Evolutionary conservation across 2,888 invertebrate species (phyloP).

Genomic region (Euzetes globulus): DNA sequence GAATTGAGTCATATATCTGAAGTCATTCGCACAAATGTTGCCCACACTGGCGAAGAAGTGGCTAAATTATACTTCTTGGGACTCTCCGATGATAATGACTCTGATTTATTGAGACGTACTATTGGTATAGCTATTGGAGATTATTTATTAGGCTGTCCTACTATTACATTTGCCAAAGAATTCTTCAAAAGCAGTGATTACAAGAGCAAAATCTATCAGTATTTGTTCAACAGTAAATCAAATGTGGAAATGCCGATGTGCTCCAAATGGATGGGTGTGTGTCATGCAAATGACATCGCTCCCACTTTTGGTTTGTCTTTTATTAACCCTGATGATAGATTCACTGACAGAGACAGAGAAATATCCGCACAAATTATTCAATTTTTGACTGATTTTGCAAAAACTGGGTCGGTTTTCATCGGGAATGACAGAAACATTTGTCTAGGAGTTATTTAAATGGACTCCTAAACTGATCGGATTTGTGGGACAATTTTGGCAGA

Average conservation of each 20-base stretch:
- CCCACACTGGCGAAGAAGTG: background rate
- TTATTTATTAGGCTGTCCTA: slow-evolving; percentile 11
- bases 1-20: background rate
- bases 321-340: background rate
- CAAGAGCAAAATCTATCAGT: too few species aligned
- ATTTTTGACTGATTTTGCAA: slow-evolving; percentile 18
- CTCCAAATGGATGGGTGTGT: slow-evolving; percentile 29
- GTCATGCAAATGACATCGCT: slow-evolving; percentile 20
- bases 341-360: slow-evolving; percentile 26
- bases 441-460: background rate
- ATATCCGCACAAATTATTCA: slow-evolving; percentile 23
- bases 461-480: too few species aligned
- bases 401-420: slow-evolving; percentile 21
- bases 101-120: background rate
- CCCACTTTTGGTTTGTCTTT: slow-evolving; percentile 30
- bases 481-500: too few species aligned
- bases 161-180: slow-evolving; percentile 13
- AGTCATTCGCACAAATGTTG: background rate
- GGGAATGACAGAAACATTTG: too few species aligned
- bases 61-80: background rate
- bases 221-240: too few species aligned
- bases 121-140: slow-evolving; percentile 29
- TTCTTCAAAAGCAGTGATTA: too few species aligned
- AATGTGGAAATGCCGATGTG: too few species aligned
- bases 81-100: background rate